These are phyloP conservation scores for Actenoides hombroni DNA, from an alignment of 2,113 vertebrate species.

Conservation along the genomic window DNA sequence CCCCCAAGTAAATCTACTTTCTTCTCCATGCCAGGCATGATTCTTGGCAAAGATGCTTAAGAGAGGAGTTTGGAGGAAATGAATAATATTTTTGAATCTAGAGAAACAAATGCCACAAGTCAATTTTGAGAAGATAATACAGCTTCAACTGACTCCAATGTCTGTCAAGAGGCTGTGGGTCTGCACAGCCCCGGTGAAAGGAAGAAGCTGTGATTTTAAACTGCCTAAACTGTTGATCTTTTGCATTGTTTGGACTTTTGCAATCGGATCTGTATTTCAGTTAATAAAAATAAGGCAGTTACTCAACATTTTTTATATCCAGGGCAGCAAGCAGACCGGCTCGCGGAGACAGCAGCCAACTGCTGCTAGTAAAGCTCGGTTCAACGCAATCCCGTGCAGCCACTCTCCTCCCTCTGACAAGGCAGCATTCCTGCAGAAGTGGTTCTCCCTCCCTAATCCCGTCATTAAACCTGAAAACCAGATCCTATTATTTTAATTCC, in stretches of 20 bases:
- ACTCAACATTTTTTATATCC: neutral
- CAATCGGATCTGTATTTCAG: neutral
- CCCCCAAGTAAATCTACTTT: neutral
- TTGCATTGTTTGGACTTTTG: neutral
- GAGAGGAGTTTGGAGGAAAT: constrained; percentile 14
- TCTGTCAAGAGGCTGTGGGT: neutral
- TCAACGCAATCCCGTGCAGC: neutral
- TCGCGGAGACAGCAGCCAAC: neutral
- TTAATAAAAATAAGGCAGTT: constrained; percentile 27
- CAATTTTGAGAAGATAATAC: neutral
- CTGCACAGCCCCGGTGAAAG: neutral
- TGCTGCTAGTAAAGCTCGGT: neutral
- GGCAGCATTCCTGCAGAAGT: neutral
- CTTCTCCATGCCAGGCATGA: neutral
- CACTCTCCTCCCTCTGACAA: neutral
- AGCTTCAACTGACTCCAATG: neutral
- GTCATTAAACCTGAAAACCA: neutral
- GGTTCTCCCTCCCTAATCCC: neutral
- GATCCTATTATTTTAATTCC: neutral
- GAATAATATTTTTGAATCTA: constrained; percentile 1
- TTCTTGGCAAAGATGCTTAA: neutral
- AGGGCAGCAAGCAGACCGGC: neutral
- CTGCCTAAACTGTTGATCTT: neutral
- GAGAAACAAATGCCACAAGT: neutral
- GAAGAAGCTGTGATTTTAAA: constrained; percentile 16